phyloP scores from a whole-genome alignment of 2,797 vertebrate genomes.

The Phyllotis vaccarum region DNA sequence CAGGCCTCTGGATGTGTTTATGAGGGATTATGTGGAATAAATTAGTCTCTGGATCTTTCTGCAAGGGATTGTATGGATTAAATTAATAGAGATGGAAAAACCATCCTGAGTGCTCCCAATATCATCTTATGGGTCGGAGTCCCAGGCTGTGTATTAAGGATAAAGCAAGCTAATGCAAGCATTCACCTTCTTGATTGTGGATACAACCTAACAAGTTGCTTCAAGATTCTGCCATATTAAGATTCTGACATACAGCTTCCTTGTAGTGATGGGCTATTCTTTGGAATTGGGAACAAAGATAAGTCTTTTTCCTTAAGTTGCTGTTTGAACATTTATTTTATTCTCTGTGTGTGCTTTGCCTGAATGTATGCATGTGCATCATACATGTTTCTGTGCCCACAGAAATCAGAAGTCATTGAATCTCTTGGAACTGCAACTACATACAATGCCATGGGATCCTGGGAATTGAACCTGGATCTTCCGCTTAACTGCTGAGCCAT shows the following conservation, averaged over 20 bases:
- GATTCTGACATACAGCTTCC: neutral
- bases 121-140: neutral
- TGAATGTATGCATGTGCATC: neutral
- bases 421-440: neutral
- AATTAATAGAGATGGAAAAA: neutral
- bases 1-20: neutral
- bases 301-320: neutral
- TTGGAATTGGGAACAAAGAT: neutral
- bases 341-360: neutral
- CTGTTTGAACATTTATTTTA: neutral
- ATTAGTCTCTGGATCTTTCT: neutral
- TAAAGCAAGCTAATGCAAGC: neutral
- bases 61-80: neutral
- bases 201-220: too few species aligned
- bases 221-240: neutral
- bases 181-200: neutral
- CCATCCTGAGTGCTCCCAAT: neutral
- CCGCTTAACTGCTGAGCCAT: neutral
- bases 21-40: neutral
- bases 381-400: neutral
- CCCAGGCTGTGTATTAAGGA: neutral
- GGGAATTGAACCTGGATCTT: neutral
- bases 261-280: neutral
- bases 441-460: neutral
- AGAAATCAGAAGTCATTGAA: neutral